Conservation (phyloP, 2,888 invertebrate species). For the Pristionchus fissidentatus region DNA sequence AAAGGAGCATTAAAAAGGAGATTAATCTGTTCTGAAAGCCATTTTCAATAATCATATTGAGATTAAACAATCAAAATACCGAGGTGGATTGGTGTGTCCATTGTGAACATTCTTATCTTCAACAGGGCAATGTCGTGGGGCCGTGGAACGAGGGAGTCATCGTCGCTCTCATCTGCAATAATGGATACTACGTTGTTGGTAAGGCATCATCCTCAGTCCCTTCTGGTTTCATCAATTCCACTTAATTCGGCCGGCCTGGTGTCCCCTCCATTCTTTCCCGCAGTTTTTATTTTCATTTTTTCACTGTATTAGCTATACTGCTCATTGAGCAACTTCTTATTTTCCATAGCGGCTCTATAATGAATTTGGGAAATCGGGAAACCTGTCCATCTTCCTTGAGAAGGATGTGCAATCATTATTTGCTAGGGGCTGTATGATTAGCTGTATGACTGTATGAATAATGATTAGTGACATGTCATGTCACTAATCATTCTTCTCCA, state of each 20-base stretch:
- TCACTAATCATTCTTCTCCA: too few species aligned
- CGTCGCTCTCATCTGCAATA: slow-evolving; percentile 33
- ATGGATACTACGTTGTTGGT: slow-evolving; percentile 37
- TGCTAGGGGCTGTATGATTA: too few species aligned
- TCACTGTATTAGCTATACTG: neutral
- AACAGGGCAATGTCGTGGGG: slow-evolving; percentile 21
- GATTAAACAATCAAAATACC: neutral
- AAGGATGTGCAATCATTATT: too few species aligned
- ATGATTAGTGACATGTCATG: neutral
- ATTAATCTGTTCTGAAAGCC: too few species aligned
- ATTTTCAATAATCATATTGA: too few species aligned
- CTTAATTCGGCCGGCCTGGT: neutral
- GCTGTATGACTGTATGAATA: neutral
- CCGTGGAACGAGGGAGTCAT: slow-evolving; percentile 41
- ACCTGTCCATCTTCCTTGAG: too few species aligned
- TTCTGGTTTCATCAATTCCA: neutral
- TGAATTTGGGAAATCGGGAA: too few species aligned
- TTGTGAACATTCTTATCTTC: neutral
- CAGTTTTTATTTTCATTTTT: neutral
- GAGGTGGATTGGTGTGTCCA: neutral
- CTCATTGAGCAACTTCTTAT: neutral
- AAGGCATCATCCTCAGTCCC: neutral
- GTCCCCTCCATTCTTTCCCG: neutral
- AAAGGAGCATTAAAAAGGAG: too few species aligned
- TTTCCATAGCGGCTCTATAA: too few species aligned